phyloP scores from a whole-genome alignment of 2,888 invertebrate genomes.

The Amblyjoppa proteus region DNA sequence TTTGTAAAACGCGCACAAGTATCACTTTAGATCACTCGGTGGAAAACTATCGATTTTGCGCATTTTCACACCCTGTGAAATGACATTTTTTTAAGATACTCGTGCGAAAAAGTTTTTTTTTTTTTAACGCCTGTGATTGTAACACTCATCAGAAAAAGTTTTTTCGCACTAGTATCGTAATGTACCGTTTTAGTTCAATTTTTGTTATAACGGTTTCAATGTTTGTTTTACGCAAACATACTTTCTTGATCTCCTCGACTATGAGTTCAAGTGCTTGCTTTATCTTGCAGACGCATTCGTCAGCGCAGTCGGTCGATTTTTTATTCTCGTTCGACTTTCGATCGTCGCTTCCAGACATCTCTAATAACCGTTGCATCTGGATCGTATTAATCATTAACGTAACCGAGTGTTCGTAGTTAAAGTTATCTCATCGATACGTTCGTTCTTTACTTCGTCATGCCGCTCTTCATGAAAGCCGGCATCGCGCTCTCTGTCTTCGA shows the following conservation, averaged over 20 bases:
- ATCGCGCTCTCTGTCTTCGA: background rate
- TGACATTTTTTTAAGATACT: background rate
- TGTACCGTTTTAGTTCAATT: background rate
- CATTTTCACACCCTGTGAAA: no score
- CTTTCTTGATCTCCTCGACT: constrained; percentile 60
- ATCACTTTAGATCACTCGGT: no score
- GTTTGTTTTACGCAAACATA: constrained; percentile 5
- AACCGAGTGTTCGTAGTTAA: background rate
- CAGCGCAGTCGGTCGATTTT: constrained; percentile 16
- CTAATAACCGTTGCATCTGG: background rate
- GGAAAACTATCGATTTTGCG: no score
- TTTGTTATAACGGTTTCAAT: background rate
- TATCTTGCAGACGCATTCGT: constrained; percentile 59
- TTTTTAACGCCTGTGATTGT: no score
- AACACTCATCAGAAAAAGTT: background rate
- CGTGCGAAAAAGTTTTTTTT: no score
- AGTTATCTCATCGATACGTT: background rate
- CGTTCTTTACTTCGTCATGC: background rate
- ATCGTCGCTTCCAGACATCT: background rate
- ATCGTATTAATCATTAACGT: background rate
- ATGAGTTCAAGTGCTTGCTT: constrained; percentile 62
- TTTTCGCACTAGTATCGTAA: background rate
- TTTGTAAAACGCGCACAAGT: no score
- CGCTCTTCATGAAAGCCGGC: background rate
- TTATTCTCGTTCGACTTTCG: background rate